Base-by-base conservation (phyloP, 2,888 invertebrate genomes). In the Perdita meconis region DNA sequence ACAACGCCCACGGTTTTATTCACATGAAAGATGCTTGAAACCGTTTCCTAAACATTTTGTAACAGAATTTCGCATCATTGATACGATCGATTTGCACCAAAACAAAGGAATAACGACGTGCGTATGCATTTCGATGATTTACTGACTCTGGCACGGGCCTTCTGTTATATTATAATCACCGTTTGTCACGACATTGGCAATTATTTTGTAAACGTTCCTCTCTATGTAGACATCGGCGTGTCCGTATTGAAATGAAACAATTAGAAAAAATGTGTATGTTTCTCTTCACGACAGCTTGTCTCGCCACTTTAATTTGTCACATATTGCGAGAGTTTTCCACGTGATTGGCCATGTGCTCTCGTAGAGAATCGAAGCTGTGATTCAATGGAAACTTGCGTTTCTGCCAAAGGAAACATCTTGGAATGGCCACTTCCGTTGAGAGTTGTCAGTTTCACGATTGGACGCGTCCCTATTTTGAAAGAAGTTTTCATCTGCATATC, bases 321-420 rank as follows among this genome's bases (percentile, higher is more conserved):
- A 26, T 59, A 26, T 42, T 42, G 59, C 44, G 56, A 10, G 47
- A 34, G 16, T 22, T 26, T 10, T 16, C 34, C 70, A 19, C 67
- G 38, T 47, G 56, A 24, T 42, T 34, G 12, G 50, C 56, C 57
- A 66, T 34, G 57, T 56, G 30, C 26, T 16, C 12, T 5, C 6
- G 16, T 2, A 6, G 42, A 6, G 16, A 44, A 51, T 42, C 4
- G 61, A 36, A 42, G 16, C 24, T 38, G 34, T 42, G 26, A 56
- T 10, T 40, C n/a, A 40, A 66, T 57, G n/a, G 16, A 22, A 8
- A 26, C 30, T 81, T 83, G 86, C 64, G 65, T 56, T 69, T 42
- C 76, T 86, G 87, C 87, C 87, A 87, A 83, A 64, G 80, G 53
- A 74, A 77, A 72, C 53, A 66, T 69, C 59, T 59, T 51, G 57